phyloP scores from a whole-genome alignment of 2,797 vertebrate genomes.

The Knipowitschia caucasica region DNA sequence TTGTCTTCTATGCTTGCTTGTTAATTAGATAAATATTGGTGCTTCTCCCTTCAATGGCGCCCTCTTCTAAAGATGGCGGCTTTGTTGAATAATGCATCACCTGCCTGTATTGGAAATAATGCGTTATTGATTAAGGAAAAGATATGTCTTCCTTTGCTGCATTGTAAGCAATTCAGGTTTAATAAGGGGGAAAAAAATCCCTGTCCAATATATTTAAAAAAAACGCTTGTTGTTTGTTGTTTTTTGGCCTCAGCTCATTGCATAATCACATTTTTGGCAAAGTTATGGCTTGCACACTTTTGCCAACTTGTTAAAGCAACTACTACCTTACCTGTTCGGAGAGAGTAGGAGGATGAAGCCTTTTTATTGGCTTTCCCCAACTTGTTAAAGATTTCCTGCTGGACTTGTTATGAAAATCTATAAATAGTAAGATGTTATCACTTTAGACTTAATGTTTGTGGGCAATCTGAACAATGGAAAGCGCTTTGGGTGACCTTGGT shows the following conservation, averaged over 20 bases:
- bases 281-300: not conserved
- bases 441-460: too few relatives aligned
- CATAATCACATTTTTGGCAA: not conserved
- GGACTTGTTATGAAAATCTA: too few relatives aligned
- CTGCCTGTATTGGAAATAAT: slow-evolving; percentile 57
- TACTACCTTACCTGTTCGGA: slow-evolving; percentile 9
- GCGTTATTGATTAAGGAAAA: slow-evolving; percentile 58
- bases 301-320: not conserved
- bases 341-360: slow-evolving; percentile 20
- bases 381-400: slow-evolving; percentile 44
- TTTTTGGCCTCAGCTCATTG: slow-evolving; percentile 2
- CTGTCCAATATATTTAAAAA: not conserved
- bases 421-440: too few relatives aligned
- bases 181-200: slow-evolving; percentile 15
- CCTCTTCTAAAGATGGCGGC: slow-evolving; percentile 42
- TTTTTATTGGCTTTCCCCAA: slow-evolving; percentile 34
- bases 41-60: slow-evolving; percentile 29
- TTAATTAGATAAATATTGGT: slow-evolving; percentile 65
- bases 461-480: too few relatives aligned
- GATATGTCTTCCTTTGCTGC: slow-evolving; percentile 36
- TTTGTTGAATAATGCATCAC: slow-evolving; percentile 66
- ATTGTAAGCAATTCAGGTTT: slow-evolving; percentile 29
- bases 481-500: too few relatives aligned
- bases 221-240: not conserved
- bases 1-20: slow-evolving; percentile 31